These are phyloP conservation scores for Tor tambroides DNA, from an alignment of 2,113 vertebrate species.

Conservation along the genomic window DNA sequence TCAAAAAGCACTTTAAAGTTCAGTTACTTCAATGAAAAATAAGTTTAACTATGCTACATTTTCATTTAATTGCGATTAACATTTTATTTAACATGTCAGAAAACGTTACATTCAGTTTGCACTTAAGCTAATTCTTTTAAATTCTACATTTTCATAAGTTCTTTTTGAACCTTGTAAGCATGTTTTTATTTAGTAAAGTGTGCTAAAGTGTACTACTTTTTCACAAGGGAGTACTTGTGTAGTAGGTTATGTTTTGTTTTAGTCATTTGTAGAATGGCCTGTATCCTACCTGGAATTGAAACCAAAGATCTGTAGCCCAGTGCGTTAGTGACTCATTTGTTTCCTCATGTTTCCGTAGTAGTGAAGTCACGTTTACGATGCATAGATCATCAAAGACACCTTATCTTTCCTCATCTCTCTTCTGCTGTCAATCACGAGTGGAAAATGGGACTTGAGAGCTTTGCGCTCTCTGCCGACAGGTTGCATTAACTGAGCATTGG, in stretches of 20 bases:
- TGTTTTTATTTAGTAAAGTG: too few relatives aligned
- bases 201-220: too few relatives aligned
- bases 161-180: neutral
- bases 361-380: neutral
- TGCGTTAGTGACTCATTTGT: too few relatives aligned
- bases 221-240: neutral
- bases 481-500: slow-evolving; percentile 7
- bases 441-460: slow-evolving; percentile 26
- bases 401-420: neutral
- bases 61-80: neutral
- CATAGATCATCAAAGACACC: slow-evolving; percentile 6
- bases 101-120: neutral
- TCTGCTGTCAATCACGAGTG: slow-evolving; percentile 16
- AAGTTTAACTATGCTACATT: neutral
- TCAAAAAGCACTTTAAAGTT: neutral
- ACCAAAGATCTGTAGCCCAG: neutral
- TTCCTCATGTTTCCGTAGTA: neutral
- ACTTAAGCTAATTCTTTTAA: neutral
- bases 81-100: neutral
- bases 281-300: neutral
- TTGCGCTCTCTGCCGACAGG: slow-evolving; percentile 29
- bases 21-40: neutral
- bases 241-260: too few relatives aligned
- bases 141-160: neutral
- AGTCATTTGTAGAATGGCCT: neutral